These are phyloP conservation scores for Nephrotoma flavescens DNA, from an alignment of 2,888 invertebrate genomes.

Conservation along the genomic window DNA sequence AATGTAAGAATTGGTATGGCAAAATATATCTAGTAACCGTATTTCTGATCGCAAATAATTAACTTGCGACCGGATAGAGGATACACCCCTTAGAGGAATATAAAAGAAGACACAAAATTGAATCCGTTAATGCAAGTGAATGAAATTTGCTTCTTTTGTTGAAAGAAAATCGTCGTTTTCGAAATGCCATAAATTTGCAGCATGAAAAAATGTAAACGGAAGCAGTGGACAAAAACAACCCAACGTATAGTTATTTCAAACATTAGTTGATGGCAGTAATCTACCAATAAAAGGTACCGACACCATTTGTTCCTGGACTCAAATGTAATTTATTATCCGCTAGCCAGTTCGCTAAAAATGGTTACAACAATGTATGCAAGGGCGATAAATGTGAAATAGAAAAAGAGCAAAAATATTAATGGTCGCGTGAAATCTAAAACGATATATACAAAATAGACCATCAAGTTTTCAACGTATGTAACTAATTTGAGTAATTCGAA, in stretches of 20 bases:
- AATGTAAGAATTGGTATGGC: too few relatives aligned
- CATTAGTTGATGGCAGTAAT: neutral
- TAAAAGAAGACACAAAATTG: conserved; percentile 7
- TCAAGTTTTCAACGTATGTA: too few relatives aligned
- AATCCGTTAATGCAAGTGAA: neutral
- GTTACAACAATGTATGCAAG: conserved; percentile 6
- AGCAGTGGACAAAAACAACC: neutral
- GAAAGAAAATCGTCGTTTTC: neutral
- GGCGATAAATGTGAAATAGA: neutral
- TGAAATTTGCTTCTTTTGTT: neutral
- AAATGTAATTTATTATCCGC: neutral
- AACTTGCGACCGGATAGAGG: too few relatives aligned
- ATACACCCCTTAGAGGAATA: too few relatives aligned
- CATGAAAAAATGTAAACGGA: neutral
- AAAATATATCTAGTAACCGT: too few relatives aligned
- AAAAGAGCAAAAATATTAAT: neutral
- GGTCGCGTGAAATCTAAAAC: neutral
- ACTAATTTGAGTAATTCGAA: neutral
- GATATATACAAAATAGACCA: too few relatives aligned
- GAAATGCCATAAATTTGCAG: neutral
- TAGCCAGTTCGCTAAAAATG: neutral
- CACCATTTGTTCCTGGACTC: neutral
- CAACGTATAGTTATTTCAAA: too few relatives aligned
- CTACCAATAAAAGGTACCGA: neutral
- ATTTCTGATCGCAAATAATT: too few relatives aligned